These are phyloP conservation scores for Toxonevra muliebris DNA, from an alignment of 2,888 invertebrate species.

Conservation along the genomic window DNA sequence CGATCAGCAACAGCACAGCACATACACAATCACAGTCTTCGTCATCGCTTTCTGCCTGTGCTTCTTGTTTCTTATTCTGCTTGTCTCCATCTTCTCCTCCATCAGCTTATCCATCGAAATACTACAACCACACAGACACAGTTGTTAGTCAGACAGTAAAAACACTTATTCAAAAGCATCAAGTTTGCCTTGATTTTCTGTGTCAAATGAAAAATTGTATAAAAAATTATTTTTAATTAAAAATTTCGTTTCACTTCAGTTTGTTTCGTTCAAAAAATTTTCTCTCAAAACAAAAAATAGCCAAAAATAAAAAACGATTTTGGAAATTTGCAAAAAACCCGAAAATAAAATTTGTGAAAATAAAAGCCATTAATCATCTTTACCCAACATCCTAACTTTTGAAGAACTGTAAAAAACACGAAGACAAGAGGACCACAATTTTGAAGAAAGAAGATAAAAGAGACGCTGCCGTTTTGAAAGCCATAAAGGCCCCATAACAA, in stretches of 20 bases:
- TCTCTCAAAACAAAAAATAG: constrained; percentile 41
- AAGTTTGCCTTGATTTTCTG: constrained; percentile 40
- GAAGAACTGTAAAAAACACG: constrained; percentile 20
- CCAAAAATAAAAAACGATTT: constrained; percentile 37
- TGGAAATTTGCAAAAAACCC: constrained; percentile 38
- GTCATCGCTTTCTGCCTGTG: not conserved
- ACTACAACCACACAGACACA: constrained; percentile 11
- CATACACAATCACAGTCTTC: not conserved
- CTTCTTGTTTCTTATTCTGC: not conserved
- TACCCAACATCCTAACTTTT: no score
- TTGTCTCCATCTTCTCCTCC: constrained; percentile 3
- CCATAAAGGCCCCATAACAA: constrained; percentile 17
- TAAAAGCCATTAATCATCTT: constrained; percentile 4
- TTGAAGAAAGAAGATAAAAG: constrained; percentile 30
- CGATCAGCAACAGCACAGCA: not conserved
- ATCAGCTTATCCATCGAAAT: not conserved
- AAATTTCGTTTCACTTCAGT: constrained; percentile 42
- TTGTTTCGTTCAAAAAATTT: constrained; percentile 43
- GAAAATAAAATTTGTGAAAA: constrained; percentile 35
- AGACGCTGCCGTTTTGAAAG: constrained; percentile 6
- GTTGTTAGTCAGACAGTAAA: constrained; percentile 7
- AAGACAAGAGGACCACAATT: constrained; percentile 24
- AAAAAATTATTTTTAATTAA: constrained; percentile 34
- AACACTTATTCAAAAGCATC: constrained; percentile 30
- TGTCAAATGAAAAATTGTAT: constrained; percentile 38